Conservation (phyloP, 1,140 invertebrate species). For the Drosophila guanche region DNA sequence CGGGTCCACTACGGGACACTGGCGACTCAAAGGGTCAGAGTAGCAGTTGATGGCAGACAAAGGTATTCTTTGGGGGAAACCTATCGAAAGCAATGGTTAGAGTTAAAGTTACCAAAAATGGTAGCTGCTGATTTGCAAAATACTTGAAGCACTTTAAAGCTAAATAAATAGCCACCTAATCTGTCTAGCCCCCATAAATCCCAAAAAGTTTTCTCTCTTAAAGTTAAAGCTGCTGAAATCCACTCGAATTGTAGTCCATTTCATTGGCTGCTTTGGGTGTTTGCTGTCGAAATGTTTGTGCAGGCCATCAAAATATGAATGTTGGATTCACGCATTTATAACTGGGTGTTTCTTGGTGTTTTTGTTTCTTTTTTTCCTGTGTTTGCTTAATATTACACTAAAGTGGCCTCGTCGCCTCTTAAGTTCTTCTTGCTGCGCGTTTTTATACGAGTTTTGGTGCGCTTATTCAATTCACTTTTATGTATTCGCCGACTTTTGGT, state of each 20-base stretch:
- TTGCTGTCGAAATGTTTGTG: constrained; percentile 38
- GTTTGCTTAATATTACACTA: constrained; percentile 29
- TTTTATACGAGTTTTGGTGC: constrained; percentile 36
- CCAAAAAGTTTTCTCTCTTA: too few relatives aligned
- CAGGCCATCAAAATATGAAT: constrained; percentile 46
- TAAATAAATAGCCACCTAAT: too few relatives aligned
- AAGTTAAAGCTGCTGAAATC: not conserved
- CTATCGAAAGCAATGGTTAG: not conserved
- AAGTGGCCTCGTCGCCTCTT: constrained; percentile 21
- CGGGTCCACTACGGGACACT: too few relatives aligned
- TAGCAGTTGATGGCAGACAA: too few relatives aligned
- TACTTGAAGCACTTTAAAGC: too few relatives aligned
- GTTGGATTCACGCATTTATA: constrained; percentile 34
- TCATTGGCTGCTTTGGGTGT: constrained; percentile 37
- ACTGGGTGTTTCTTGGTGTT: constrained; percentile 21
- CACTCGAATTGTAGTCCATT: constrained; percentile 30
- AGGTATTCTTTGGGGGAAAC: too few relatives aligned
- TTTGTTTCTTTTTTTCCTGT: not conserved
- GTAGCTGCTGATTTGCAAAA: too few relatives aligned
- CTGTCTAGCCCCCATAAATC: too few relatives aligned
- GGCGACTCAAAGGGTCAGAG: too few relatives aligned
- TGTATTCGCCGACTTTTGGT: constrained; percentile 36
- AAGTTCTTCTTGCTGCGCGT: constrained; percentile 22
- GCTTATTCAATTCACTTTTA: constrained; percentile 57
- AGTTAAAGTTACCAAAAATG: too few relatives aligned